Evolutionary conservation across 2,797 vertebrate genomes (phyloP), one percentile per base, ranked within the genome.

Genomic region (Zenarchopterus dispar): DNA sequence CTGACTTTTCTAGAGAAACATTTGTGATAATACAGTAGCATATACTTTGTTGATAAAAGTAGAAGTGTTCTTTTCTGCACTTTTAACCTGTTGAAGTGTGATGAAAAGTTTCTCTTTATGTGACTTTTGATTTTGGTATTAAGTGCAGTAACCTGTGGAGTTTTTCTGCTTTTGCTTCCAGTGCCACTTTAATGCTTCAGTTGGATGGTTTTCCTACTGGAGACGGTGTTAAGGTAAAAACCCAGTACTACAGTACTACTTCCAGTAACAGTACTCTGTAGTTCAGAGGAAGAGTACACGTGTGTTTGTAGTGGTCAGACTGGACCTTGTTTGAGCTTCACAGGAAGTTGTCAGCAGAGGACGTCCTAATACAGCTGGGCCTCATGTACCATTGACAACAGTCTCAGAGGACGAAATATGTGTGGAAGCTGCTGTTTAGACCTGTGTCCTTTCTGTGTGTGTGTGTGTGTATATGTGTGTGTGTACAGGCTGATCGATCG

Each of bases 121-220:
- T 21, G 18, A 11, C 18, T 22, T 19, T 8, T 19, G 18, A 19
- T 45, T 19, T 46, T 31, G n/a, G 43, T 9, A 19, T 19, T 18
- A 21, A 43, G 16, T 26, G 23, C 22, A 17, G 15, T 6, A 56
- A 26, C 21, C 3, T 26, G 7, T 17, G n/a, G 1, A 6, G 23
- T 57, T 24, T 56, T 22, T 67, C 16, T 48, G 49, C 11, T 63
- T 77, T 60, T 71, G 19, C 44, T 57, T 54, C 6, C 78, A 93
- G 91, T 90, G 69, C 85, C 88, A 84, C 89, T 86, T 92, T 92
- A 77, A 92, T 91, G 90, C 88, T 91, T 89, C 89, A 93, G 87
- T 85, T 92, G 92, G 92, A 93, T 92, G 92, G 85, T 92, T 86
- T 91, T 92, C 91, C 90, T 88, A 89, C 88, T 86, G 92, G 91